Percentiles rank a stretch among this genome's conserved stretches.
phyloP scores from a whole-genome alignment of 2,113 vertebrate species.

The Caranx melampygus region DNA sequence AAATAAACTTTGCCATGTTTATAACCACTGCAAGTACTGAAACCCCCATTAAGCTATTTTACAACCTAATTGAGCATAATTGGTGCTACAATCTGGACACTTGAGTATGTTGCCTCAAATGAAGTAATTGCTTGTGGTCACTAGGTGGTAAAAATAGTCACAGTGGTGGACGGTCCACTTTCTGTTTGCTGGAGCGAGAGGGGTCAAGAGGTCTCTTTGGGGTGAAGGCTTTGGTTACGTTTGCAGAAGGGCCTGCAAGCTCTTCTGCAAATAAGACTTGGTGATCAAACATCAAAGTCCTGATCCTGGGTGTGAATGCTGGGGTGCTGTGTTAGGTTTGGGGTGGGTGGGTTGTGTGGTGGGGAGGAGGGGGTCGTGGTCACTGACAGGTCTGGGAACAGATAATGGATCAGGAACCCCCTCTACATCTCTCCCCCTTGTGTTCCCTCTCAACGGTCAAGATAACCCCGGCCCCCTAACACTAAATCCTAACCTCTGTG shows the following conservation, averaged over 20 bases:
- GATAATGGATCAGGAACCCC: conserved; percentile 55
- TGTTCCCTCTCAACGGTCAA: conserved; percentile 31
- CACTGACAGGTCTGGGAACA: conserved; percentile 51
- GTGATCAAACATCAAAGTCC: conserved; percentile 78
- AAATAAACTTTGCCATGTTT: conserved; percentile 13
- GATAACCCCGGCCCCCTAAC: conserved; percentile 49
- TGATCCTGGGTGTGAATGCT: conserved; percentile 48
- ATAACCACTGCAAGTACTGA: conserved; percentile 11
- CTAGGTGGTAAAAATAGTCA: conserved; percentile 28
- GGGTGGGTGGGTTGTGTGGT: background rate
- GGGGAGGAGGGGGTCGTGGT: conserved; percentile 26
- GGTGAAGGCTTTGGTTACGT: conserved; percentile 75
- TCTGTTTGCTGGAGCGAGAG: conserved; percentile 60
- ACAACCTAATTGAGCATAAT: conserved; percentile 64
- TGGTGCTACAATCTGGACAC: conserved; percentile 37
- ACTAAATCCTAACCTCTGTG: conserved; percentile 53
- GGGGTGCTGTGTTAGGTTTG: conserved; percentile 47
- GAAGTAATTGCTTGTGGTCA: conserved; percentile 63
- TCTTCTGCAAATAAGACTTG: conserved; percentile 77
- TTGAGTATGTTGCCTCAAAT: conserved; percentile 59
- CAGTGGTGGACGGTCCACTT: conserved; percentile 38
- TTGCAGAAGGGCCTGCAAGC: conserved; percentile 72
- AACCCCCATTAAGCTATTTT: conserved; percentile 61
- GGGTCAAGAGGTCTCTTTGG: conserved; percentile 62
- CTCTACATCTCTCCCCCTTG: conserved; percentile 42